phyloP scores from a whole-genome alignment of 2,113 vertebrate genomes.

The Caranx melampygus region DNA sequence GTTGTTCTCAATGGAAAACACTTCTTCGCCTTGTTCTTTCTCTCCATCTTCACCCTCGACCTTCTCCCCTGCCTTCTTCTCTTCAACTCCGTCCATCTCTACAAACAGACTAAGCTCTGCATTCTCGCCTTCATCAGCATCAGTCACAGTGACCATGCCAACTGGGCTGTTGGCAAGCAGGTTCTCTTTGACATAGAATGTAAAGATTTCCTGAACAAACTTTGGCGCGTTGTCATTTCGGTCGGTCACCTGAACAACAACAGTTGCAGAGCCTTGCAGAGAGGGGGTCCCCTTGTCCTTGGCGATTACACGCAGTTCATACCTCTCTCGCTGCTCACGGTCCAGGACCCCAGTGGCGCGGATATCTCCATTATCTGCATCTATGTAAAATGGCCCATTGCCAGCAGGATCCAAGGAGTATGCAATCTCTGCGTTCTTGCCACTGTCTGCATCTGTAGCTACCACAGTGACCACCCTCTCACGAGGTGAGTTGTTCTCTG shows the following conservation, averaged over 20 bases:
- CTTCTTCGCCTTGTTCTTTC: constrained; percentile 72
- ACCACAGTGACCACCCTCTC: constrained; percentile 92
- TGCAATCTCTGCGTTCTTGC: constrained; percentile 92
- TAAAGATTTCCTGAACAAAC: constrained; percentile 98
- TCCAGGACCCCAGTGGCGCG: constrained; percentile 88
- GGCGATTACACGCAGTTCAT: constrained; percentile 91
- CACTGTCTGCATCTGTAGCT: constrained; percentile 92
- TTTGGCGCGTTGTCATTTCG: constrained; percentile 95
- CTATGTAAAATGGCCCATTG: constrained; percentile 89
- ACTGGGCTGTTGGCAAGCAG: constrained; percentile 95
- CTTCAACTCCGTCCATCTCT: constrained; percentile 83
- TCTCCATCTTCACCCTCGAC: constrained; percentile 74
- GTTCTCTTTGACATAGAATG: constrained; percentile 98
- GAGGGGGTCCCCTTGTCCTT: constrained; percentile 92
- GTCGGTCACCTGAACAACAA: constrained; percentile 92
- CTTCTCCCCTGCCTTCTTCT: constrained; percentile 70
- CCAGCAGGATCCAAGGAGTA: constrained; percentile 89
- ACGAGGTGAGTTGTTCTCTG: constrained; percentile 92
- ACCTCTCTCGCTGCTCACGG: constrained; percentile 90
- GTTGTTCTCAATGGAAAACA: constrained; percentile 94
- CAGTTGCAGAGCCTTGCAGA: constrained; percentile 90
- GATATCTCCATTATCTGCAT: constrained; percentile 93
- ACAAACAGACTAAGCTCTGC: constrained; percentile 93
- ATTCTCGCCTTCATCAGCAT: constrained; percentile 93
- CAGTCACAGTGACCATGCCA: constrained; percentile 98